A percentile compares a stretch with the other conserved stretches of the same genome.
These are phyloP conservation scores for Sphinx pinastri DNA, from an alignment of 2,888 invertebrate genomes.

Conservation along the genomic window DNA sequence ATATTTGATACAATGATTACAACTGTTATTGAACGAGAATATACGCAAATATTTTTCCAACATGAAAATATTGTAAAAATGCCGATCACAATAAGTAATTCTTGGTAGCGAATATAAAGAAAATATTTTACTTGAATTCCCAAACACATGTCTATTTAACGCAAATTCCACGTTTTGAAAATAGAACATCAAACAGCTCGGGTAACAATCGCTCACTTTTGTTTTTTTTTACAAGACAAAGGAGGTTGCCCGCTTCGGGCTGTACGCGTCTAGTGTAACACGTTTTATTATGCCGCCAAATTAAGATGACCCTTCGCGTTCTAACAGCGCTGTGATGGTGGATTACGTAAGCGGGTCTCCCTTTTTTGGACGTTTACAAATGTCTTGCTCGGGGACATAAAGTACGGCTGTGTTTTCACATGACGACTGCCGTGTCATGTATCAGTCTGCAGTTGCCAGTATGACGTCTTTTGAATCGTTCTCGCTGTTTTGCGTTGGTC, in stretches of 20 bases:
- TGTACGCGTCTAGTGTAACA: conserved; percentile 62
- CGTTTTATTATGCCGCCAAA: conserved; percentile 57
- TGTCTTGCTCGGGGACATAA: conserved; percentile 63
- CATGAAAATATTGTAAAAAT: no score
- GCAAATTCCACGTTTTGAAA: conserved; percentile 45
- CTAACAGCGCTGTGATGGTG: not conserved
- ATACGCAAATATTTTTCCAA: no score
- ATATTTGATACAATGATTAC: no score
- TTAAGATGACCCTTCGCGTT: conserved; percentile 46
- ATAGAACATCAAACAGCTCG: conserved; percentile 36
- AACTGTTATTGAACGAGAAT: no score
- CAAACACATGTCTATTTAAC: conserved; percentile 11
- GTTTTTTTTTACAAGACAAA: conserved; percentile 66
- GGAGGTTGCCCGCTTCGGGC: conserved; percentile 66
- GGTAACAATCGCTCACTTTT: conserved; percentile 73
- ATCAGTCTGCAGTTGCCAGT: conserved; percentile 62
- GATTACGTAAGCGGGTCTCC: conserved; percentile 13
- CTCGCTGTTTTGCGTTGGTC: conserved; percentile 28
- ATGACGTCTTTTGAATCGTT: conserved; percentile 59
- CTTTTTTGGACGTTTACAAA: conserved; percentile 44
- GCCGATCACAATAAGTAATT: no score
- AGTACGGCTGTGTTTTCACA: conserved; percentile 67
- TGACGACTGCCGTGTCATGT: conserved; percentile 59
- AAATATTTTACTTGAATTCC: not conserved
- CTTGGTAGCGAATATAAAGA: not conserved